Evolutionary conservation across 2,113 vertebrate genomes (phyloP).

Genomic region (Heterotis niloticus): DNA sequence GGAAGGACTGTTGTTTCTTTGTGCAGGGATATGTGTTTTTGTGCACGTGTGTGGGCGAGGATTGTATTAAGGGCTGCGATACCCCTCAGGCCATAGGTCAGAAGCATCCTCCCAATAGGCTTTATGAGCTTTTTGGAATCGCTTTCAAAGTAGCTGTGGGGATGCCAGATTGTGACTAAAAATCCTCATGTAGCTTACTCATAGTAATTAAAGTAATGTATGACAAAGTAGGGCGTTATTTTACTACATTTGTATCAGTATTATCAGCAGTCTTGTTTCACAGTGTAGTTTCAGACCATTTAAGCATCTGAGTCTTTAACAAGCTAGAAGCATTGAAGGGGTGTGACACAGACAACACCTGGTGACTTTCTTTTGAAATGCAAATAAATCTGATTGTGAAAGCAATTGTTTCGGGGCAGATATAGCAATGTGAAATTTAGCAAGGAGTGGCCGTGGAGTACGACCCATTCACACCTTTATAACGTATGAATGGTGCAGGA

Average conservation of each 20-base stretch:
- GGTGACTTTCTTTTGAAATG: constrained; percentile 1
- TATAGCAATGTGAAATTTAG: background rate
- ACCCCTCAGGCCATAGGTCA: background rate
- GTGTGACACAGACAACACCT: background rate
- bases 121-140: background rate
- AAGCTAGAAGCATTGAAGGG: background rate
- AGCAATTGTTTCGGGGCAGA: background rate
- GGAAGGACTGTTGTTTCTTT: background rate
- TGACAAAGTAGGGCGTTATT: background rate
- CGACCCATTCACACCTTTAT: background rate
- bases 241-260: background rate
- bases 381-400: background rate
- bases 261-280: background rate
- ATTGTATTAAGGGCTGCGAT: background rate
- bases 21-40: background rate
- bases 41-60: background rate
- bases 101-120: background rate
- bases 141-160: background rate
- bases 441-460: background rate
- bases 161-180: background rate
- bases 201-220: background rate
- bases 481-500: constrained; percentile 1
- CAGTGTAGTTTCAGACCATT: background rate
- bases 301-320: background rate
- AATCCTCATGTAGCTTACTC: background rate